Conservation (phyloP, 2,888 invertebrate species). For the Tenthredo amoena region DNA sequence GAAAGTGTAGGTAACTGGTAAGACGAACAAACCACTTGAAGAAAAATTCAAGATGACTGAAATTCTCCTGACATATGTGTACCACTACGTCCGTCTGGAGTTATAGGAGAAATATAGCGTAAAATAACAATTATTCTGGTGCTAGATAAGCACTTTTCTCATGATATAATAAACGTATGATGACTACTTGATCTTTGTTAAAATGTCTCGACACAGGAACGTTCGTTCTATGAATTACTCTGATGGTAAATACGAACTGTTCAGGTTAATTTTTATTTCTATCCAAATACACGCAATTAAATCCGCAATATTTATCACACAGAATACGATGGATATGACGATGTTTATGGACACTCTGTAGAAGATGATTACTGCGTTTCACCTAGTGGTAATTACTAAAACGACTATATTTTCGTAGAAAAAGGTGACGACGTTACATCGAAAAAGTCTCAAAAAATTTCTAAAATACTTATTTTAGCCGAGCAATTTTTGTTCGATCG, state of each 20-base stretch:
- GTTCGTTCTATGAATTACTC: constrained; percentile 91
- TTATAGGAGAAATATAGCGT: neutral
- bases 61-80: neutral
- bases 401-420: constrained; percentile 11
- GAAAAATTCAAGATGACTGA: neutral
- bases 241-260: constrained; percentile 81
- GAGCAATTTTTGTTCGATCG: constrained; percentile 93
- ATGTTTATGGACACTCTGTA: constrained; percentile 95
- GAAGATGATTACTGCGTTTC: constrained; percentile 96
- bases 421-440: no score
- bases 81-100: constrained; percentile 4
- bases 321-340: constrained; percentile 95
- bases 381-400: constrained; percentile 84
- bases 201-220: constrained; percentile 93
- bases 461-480: constrained; percentile 72
- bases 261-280: constrained; percentile 38
- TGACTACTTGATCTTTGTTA: constrained; percentile 58
- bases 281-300: neutral
- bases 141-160: neutral
- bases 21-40: no score
- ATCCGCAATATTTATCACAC: constrained; percentile 63
- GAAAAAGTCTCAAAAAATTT: neutral
- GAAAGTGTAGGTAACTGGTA: no score
- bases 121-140: constrained; percentile 1
- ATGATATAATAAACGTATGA: constrained; percentile 7